A percentile compares a stretch with the other conserved stretches of the same genome.
These are phyloP conservation scores for Neogale vison DNA, from an alignment of 2,113 vertebrate species.

Conservation along the genomic window DNA sequence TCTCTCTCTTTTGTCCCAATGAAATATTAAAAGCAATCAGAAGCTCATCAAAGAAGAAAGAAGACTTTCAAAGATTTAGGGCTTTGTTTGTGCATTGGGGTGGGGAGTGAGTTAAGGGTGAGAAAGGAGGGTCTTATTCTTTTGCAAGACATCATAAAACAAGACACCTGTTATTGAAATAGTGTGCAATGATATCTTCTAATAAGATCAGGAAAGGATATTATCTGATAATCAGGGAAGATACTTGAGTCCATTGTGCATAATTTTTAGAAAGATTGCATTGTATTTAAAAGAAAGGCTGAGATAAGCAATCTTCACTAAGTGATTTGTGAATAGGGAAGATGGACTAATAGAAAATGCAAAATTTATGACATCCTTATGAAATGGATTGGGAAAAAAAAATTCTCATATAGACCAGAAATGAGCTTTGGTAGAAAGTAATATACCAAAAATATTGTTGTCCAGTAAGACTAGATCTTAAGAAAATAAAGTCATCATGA, in stretches of 20 bases:
- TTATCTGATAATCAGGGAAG: background rate
- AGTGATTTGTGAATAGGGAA: background rate
- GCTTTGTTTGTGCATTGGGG: background rate
- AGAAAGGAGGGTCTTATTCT: background rate
- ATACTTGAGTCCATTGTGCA: background rate
- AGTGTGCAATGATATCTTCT: background rate
- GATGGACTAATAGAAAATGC: background rate
- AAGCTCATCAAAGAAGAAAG: background rate
- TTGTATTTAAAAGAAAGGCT: background rate
- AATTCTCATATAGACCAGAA: background rate
- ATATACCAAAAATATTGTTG: background rate
- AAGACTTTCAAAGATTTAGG: background rate
- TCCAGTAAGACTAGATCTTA: background rate
- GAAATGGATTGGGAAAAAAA: background rate
- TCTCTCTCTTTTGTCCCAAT: background rate
- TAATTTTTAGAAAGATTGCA: background rate
- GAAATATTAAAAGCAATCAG: background rate
- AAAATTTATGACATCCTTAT: background rate
- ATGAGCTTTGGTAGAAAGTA: background rate
- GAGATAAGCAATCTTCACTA: background rate
- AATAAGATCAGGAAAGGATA: background rate
- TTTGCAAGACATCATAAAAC: background rate
- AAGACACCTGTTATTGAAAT: background rate
- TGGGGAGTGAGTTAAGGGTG: background rate
- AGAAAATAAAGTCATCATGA: conserved; percentile 34